Evolutionary conservation across 2,888 invertebrate genomes (phyloP).

Genomic region (Coremacera marginata): DNA sequence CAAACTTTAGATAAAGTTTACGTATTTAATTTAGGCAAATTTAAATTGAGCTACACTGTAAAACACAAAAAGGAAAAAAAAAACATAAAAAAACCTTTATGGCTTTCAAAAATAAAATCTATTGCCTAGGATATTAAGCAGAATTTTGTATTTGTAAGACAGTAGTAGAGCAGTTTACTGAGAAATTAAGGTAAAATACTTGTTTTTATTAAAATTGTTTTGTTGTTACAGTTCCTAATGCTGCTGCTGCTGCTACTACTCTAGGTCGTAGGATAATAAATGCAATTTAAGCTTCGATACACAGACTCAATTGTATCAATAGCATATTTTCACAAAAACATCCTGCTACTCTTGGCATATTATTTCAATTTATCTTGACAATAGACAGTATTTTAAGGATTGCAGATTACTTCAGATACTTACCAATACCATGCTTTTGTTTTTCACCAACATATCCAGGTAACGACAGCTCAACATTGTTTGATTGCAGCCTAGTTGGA

Average conservation of each 20-base stretch:
- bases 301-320: not conserved
- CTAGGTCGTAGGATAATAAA: conserved; percentile 15
- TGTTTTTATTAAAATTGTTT: not conserved
- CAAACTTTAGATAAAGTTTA: conserved; percentile 17
- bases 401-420: conserved; percentile 62
- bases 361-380: not conserved
- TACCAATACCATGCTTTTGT: conserved; percentile 78
- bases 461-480: conserved; percentile 83
- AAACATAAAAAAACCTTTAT: not conserved
- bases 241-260: not conserved
- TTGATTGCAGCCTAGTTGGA: conserved; percentile 74
- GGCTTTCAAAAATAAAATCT: too few species aligned
- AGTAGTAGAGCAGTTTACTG: too few species aligned
- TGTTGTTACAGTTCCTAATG: not conserved
- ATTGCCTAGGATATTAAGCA: too few species aligned
- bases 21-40: conserved; percentile 30
- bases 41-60: not conserved
- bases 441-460: conserved; percentile 77
- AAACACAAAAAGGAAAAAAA: not conserved
- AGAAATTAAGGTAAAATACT: not conserved
- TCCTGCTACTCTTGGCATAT: not conserved
- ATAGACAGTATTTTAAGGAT: not conserved
- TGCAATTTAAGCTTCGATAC: conserved; percentile 59
- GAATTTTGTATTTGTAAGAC: too few species aligned
- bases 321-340: too few species aligned